These are phyloP conservation scores for Helarctos malayanus DNA, from an alignment of 2,797 vertebrate species.

Conservation along the genomic window DNA sequence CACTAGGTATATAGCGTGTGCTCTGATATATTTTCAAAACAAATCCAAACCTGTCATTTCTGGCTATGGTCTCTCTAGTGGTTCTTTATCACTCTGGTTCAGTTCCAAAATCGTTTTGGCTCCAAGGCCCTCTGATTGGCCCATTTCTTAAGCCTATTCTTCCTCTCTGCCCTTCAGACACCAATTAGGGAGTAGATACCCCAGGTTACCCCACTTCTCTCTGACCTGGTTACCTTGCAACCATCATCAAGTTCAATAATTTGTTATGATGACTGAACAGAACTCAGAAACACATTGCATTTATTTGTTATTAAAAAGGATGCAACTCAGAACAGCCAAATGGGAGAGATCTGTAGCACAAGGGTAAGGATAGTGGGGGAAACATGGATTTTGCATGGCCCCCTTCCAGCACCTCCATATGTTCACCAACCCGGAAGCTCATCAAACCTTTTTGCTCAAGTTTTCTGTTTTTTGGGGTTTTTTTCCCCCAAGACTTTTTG, in stretches of 20 bases:
- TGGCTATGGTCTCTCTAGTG: background rate
- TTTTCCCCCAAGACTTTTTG: background rate
- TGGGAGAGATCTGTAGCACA: background rate
- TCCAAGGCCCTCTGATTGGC: background rate
- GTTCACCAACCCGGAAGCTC: background rate
- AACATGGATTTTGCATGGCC: background rate
- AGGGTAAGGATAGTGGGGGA: background rate
- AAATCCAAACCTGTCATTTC: background rate
- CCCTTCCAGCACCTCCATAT: too few relatives aligned
- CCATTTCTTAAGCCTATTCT: background rate
- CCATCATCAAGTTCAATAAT: background rate
- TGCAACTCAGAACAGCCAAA: background rate
- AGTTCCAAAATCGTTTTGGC: background rate
- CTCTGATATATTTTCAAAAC: background rate
- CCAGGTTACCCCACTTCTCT: background rate
- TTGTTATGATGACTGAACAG: background rate
- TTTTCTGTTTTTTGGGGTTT: background rate
- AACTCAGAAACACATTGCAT: background rate
- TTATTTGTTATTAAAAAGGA: background rate
- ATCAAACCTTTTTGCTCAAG: background rate
- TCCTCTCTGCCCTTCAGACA: background rate
- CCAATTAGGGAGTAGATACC: background rate
- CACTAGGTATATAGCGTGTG: background rate
- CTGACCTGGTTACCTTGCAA: background rate
- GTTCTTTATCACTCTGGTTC: background rate